A percentile compares a stretch with the other conserved stretches of the same genome.
Evolutionary conservation across 2,113 vertebrate genomes (phyloP).

Genomic region (Leptocoma aspasia): DNA sequence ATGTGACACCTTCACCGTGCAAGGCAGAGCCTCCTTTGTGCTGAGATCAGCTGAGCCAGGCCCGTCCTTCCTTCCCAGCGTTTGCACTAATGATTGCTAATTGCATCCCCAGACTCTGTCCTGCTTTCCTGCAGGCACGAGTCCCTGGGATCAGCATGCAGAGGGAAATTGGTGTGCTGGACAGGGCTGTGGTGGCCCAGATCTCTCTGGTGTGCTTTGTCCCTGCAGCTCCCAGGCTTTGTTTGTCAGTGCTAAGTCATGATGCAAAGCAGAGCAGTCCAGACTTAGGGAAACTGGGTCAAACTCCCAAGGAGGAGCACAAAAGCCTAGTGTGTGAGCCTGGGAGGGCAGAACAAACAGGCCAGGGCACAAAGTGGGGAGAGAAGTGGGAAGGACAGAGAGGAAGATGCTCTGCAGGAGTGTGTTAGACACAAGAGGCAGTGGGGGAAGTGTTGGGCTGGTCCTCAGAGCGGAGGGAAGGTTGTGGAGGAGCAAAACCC

Average conservation of each 20-base stretch:
- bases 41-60: neutral
- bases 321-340: constrained; percentile 3
- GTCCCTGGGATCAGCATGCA: neutral
- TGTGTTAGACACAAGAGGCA: neutral
- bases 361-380: neutral
- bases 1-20: accelerated
- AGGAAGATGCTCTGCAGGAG: neutral
- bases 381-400: neutral
- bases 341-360: neutral
- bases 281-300: constrained; percentile 7
- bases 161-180: neutral
- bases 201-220: neutral
- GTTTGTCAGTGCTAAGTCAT: neutral
- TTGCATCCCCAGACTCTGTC: neutral
- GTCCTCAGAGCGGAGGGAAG: neutral
- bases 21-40: neutral
- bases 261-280: neutral
- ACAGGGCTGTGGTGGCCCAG: neutral
- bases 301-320: neutral
- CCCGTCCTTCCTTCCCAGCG: neutral
- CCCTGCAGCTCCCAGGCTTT: neutral
- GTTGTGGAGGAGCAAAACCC: neutral
- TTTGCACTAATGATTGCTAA: neutral
- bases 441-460: neutral
- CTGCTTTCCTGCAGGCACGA: neutral